Conservation (phyloP, 2,888 invertebrate species). For the Caenorhabditis plicata region DNA sequence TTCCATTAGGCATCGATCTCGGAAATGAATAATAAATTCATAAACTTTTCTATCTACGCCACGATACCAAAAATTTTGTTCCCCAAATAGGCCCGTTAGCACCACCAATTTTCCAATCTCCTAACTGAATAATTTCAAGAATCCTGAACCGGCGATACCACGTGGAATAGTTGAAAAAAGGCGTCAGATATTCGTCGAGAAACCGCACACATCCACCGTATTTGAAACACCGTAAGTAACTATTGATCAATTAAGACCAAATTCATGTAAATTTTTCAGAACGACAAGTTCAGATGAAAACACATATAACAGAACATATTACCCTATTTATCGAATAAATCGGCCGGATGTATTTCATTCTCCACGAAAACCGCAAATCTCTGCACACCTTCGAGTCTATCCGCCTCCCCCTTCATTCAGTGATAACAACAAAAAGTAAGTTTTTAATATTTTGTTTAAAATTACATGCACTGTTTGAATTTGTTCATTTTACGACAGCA, state of each 20-base stretch:
- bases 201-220: neutral
- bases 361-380: neutral
- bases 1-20: no score
- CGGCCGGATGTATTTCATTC: neutral
- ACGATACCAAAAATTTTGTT: no score
- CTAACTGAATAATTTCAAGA: no score
- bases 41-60: no score
- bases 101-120: no score
- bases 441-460: no score
- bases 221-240: neutral
- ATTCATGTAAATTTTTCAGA: neutral
- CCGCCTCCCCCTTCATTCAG: conserved; percentile 2
- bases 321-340: neutral
- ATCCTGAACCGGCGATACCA: neutral
- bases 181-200: neutral
- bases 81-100: no score
- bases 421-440: no score
- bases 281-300: neutral
- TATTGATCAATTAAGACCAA: neutral
- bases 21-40: no score
- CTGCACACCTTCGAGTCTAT: neutral
- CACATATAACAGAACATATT: neutral
- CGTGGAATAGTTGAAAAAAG: neutral
- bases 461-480: no score
- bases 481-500: no score